A percentile compares a stretch with the other conserved stretches of the same genome.
Conservation (phyloP, 2,113 vertebrate species). For the Zeus faber region DNA sequence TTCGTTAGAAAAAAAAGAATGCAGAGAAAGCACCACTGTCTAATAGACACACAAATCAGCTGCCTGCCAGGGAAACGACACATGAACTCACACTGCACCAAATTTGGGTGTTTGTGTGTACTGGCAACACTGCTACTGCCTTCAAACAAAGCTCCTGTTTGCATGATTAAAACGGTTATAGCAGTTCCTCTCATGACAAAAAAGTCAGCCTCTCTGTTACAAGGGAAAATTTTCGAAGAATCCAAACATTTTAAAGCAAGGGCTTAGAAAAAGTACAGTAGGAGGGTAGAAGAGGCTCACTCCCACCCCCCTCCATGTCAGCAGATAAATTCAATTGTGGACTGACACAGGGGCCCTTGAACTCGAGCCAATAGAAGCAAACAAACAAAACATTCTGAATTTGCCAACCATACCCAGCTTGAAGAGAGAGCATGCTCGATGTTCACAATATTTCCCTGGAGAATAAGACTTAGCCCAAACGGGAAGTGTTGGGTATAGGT, state of each 20-base stretch:
- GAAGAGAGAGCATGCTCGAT: constrained; percentile 11
- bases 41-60: constrained; percentile 37
- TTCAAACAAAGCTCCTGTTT: constrained; percentile 41
- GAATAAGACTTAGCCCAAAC: too few relatives aligned
- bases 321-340: too few relatives aligned
- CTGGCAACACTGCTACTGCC: not conserved
- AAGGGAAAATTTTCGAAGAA: constrained; percentile 22
- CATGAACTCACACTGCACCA: not conserved
- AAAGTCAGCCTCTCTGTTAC: constrained; percentile 4
- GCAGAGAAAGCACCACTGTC: constrained; percentile 46
- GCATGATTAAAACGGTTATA: too few relatives aligned
- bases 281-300: constrained; percentile 9
- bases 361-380: constrained; percentile 32
- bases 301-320: constrained; percentile 22
- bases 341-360: constrained; percentile 50
- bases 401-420: constrained; percentile 14
- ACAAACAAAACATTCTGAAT: constrained; percentile 40
- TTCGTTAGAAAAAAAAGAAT: constrained; percentile 51
- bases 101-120: not conserved
- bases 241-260: constrained; percentile 14
- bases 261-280: constrained; percentile 21
- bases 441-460: too few relatives aligned
- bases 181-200: constrained; percentile 24
- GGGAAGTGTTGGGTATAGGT: too few relatives aligned
- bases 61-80: not conserved